Evolutionary conservation across 1,140 invertebrate genomes (phyloP).

Genomic region (Trypoxylus dichotomus): DNA sequence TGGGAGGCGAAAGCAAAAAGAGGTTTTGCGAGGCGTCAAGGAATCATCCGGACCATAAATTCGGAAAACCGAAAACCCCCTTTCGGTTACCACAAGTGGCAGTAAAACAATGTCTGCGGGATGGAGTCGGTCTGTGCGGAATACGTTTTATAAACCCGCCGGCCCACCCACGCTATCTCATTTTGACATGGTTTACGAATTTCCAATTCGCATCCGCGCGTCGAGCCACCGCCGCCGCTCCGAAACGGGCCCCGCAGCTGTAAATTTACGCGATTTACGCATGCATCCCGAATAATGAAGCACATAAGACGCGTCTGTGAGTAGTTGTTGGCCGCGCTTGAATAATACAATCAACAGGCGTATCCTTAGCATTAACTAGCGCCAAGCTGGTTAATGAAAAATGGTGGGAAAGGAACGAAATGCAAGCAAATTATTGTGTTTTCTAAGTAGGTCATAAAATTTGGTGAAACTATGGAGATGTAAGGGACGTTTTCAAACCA

Average conservation of each 20-base stretch:
- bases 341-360: too few species aligned
- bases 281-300: background rate
- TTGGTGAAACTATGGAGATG: too few species aligned
- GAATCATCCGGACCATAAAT: slow-evolving; percentile 13
- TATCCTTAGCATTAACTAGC: too few species aligned
- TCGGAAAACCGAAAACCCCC: slow-evolving; percentile 12
- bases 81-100: slow-evolving; percentile 17
- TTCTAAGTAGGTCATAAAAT: too few species aligned
- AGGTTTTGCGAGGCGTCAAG: slow-evolving; percentile 10
- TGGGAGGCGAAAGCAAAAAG: background rate
- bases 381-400: too few species aligned
- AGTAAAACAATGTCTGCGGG: slow-evolving; percentile 12
- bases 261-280: background rate
- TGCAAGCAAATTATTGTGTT: too few species aligned
- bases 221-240: background rate
- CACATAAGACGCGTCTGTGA: background rate
- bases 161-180: slow-evolving; percentile 5
- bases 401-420: too few species aligned
- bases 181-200: slow-evolving; percentile 21
- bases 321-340: too few species aligned
- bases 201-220: background rate
- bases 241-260: background rate
- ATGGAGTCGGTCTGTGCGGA: background rate
- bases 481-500: too few species aligned
- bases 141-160: slow-evolving; percentile 13